Conservation (phyloP, 92 coral and sea anemone species). For the Epizoanthus stellaris region DNA sequence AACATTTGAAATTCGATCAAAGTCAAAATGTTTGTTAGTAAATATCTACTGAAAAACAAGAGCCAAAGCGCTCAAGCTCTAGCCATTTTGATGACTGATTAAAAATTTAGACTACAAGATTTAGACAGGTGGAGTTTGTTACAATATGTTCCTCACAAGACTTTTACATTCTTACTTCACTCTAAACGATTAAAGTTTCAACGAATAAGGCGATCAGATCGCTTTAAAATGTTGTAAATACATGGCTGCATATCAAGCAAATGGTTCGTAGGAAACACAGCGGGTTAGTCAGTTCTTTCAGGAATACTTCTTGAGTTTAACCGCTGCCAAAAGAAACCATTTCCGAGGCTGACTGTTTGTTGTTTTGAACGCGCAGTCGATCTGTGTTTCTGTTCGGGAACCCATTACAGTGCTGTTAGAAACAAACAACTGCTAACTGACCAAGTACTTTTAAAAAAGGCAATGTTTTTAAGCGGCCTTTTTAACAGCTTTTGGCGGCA, state of each 20-base stretch:
- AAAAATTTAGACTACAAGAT: constrained; percentile 73
- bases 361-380: constrained; percentile 39
- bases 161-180: constrained; percentile 72
- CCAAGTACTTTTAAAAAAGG: constrained; percentile 25
- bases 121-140: constrained; percentile 63
- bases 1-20: not conserved
- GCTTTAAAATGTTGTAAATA: constrained; percentile 14
- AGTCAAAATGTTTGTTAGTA: constrained; percentile 17
- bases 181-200: constrained; percentile 58
- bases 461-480: constrained; percentile 14
- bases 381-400: constrained; percentile 47
- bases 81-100: constrained; percentile 74
- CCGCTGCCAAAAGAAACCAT: constrained; percentile 20
- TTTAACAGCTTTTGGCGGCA: constrained; percentile 11
- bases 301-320: not conserved
- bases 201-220: constrained; percentile 12
- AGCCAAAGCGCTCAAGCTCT: constrained; percentile 59
- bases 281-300: not conserved
- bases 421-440: constrained; percentile 46
- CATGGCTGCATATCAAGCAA: not conserved
- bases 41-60: constrained; percentile 39
- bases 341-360: constrained; percentile 33
- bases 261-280: not conserved
- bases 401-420: constrained; percentile 48
- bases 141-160: constrained; percentile 39